A percentile compares a stretch with the other conserved stretches of the same genome.
Conservation (phyloP, 2,113 vertebrate species). For the Carassius auratus region DNA sequence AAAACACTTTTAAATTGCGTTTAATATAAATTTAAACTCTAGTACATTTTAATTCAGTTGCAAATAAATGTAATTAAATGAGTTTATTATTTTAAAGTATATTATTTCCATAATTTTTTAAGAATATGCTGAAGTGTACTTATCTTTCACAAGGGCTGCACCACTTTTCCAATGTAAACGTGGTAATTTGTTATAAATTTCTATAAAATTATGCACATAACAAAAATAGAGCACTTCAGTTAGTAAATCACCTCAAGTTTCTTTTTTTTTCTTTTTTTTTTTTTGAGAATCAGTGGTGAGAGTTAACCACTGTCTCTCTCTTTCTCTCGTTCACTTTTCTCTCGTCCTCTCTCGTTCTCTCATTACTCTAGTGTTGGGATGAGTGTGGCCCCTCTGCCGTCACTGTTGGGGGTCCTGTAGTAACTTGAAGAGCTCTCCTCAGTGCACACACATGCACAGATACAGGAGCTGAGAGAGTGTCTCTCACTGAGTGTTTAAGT, state of each 20-base stretch:
- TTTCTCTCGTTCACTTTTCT: no score
- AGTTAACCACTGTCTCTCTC: background rate
- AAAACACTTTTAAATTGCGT: no score
- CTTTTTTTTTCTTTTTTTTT: no score
- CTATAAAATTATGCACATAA: background rate
- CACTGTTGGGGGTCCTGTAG: constrained; percentile 56
- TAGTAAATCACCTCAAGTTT: background rate
- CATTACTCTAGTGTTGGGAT: background rate
- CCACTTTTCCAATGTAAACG: background rate
- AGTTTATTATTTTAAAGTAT: no score
- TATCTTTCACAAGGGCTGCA: no score
- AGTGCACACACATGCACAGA: constrained; percentile 58
- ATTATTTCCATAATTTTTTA: background rate
- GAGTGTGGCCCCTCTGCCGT: constrained; percentile 34
- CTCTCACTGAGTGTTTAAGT: constrained; percentile 67
- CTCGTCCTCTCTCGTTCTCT: background rate
- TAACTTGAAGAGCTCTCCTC: constrained; percentile 60
- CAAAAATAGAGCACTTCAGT: background rate
- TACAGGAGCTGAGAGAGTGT: constrained; percentile 66
- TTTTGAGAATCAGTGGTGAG: background rate
- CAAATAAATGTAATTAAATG: no score
- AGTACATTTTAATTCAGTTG: no score
- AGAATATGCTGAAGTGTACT: background rate
- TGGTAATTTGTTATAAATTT: background rate
- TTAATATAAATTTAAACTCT: no score